Base-by-base conservation (phyloP, 2,797 vertebrate genomes). In the Muraenolepis orangiensis region DNA sequence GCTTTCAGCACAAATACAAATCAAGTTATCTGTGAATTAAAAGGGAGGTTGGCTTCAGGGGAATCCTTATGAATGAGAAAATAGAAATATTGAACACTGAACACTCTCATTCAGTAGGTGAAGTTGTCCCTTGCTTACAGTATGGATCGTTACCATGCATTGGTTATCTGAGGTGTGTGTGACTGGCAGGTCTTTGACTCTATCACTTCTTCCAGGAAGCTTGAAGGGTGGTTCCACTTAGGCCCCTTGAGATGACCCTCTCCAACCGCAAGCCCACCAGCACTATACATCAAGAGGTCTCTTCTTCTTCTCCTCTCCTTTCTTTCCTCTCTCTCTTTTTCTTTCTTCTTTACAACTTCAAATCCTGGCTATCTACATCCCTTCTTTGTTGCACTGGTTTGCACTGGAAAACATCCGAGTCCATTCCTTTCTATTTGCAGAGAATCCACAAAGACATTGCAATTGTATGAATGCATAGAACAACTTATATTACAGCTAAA, bases 141-240 rank as follows among this genome's bases (percentile, higher is more conserved):
- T 64, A 64, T 64, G 23, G 57, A 64, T 64, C 16, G 57, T 26
- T 26, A 64, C 3, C 2, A 64, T 23, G n/a, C 23, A 20, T 46
- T 73, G 23, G 36, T 30, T 20, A 36, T 66, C 42, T 69, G 73
- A 79, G 75, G 68, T 68, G 67, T 71, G 28, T 72, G 18, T 77
- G 23, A 72, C 73, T 71, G 61, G 26, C 68, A 76, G 40, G 72
- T 26, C 71, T 76, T 68, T 32, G 61, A 70, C 67, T 78, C 73
- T 70, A 66, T 83, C 81, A 79, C 73, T 87, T 88, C 84, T 87
- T 89, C 85, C 78, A 80, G 79, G 72, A 87, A 85, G 69, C 80
- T 68, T 26, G 29, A 32, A 74, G 73, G 74, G 71, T 83, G 82
- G 84, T 84, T 84, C 75, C 77, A 81, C 80, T 81, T 79, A 82